Percentiles rank a stretch among this genome's conserved stretches.
Evolutionary conservation across 2,113 vertebrate genomes (phyloP).

Genomic region (Barnardius zonarius): DNA sequence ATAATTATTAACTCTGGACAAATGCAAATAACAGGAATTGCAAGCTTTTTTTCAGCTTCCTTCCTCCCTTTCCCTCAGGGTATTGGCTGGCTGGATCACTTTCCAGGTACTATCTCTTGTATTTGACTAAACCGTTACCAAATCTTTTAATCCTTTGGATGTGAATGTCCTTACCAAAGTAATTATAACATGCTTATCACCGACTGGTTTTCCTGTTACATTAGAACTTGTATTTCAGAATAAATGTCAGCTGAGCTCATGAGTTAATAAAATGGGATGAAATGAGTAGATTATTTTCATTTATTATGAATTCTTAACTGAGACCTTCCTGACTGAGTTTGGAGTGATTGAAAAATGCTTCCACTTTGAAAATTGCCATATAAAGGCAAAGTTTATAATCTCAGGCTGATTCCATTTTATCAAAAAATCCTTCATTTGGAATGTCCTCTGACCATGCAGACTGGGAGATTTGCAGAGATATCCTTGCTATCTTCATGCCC

Average conservation of each 20-base stretch:
- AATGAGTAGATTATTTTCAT: neutral
- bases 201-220: neutral
- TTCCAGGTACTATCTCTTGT: neutral
- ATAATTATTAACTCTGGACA: neutral
- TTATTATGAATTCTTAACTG: neutral
- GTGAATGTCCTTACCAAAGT: neutral
- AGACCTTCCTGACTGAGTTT: neutral
- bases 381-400: neutral
- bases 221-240: neutral
- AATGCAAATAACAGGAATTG: neutral
- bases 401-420: neutral
- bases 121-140: neutral
- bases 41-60: neutral
- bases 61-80: neutral
- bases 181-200: neutral
- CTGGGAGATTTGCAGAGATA: neutral
- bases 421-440: neutral
- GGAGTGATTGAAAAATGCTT: neutral
- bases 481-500: neutral
- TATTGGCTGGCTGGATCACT: neutral
- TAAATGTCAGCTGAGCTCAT: neutral
- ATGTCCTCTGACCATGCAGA: neutral
- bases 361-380: neutral
- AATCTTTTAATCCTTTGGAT: neutral
- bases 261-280: neutral